Percentiles rank a stretch among this genome's conserved stretches.
Evolutionary conservation across 1,140 invertebrate species (phyloP).

Genomic region (Macrotrachela quadricornifera): DNA sequence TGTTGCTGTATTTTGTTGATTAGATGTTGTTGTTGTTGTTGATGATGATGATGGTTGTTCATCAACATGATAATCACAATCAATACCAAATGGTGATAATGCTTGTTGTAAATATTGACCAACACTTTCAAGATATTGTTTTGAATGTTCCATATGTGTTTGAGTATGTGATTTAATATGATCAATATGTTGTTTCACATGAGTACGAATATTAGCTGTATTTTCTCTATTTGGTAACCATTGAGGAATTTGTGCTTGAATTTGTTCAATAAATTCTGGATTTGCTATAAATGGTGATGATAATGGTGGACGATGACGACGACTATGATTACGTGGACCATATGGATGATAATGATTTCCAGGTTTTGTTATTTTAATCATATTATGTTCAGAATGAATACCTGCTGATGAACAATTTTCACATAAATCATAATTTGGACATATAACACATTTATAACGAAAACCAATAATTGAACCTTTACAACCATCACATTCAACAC

Average conservation of each 20-base stretch:
- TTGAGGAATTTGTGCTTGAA: background rate
- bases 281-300: background rate
- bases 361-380: constrained; percentile 34
- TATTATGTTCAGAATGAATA: constrained; percentile 50
- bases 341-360: background rate
- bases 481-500: constrained; percentile 55
- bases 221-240: background rate
- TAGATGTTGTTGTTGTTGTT: too few relatives aligned
- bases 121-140: background rate
- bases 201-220: too few relatives aligned
- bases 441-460: constrained; percentile 63
- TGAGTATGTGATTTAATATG: background rate
- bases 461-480: constrained; percentile 41
- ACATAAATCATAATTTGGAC: constrained; percentile 63
- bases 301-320: background rate
- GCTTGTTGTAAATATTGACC: constrained; percentile 3
- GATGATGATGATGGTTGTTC: too few relatives aligned
- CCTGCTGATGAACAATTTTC: constrained; percentile 46
- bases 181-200: background rate
- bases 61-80: constrained; percentile 3
- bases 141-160: background rate
- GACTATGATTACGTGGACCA: background rate
- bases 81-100: constrained; percentile 5
- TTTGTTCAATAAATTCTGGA: background rate
- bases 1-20: too few relatives aligned